These are phyloP conservation scores for Tonatia bakeri DNA, from an alignment of 2,113 vertebrate genomes.

Conservation along the genomic window DNA sequence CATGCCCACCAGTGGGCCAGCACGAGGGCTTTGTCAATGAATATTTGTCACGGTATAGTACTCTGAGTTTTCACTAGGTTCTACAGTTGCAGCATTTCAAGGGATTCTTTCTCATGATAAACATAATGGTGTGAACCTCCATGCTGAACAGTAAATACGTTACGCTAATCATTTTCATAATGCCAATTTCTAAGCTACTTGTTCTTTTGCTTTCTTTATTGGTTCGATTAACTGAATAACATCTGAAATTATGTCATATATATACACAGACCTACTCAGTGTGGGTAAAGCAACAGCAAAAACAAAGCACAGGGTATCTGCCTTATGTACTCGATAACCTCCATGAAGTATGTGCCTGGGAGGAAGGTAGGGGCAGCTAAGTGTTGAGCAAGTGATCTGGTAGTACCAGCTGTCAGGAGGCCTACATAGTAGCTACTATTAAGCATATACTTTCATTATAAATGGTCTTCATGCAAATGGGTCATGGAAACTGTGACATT, in stretches of 20 bases:
- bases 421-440: background rate
- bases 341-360: background rate
- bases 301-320: background rate
- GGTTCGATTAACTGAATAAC: background rate
- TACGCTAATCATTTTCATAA: background rate
- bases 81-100: slow-evolving; percentile 30
- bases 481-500: background rate
- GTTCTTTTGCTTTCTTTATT: slow-evolving; percentile 20
- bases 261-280: background rate
- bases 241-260: background rate
- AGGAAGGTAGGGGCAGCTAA: background rate
- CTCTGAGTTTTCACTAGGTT: slow-evolving; percentile 30
- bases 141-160: background rate
- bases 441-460: slow-evolving; percentile 54
- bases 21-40: background rate
- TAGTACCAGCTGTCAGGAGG: background rate
- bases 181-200: background rate
- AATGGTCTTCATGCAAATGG: slow-evolving; percentile 3
- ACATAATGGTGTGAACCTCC: background rate
- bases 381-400: background rate
- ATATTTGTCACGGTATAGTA: background rate
- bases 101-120: background rate
- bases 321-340: slow-evolving; percentile 12
- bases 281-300: background rate
- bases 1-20: background rate